phyloP scores from a whole-genome alignment of 2,797 vertebrate genomes.

The Alauda arvensis region DNA sequence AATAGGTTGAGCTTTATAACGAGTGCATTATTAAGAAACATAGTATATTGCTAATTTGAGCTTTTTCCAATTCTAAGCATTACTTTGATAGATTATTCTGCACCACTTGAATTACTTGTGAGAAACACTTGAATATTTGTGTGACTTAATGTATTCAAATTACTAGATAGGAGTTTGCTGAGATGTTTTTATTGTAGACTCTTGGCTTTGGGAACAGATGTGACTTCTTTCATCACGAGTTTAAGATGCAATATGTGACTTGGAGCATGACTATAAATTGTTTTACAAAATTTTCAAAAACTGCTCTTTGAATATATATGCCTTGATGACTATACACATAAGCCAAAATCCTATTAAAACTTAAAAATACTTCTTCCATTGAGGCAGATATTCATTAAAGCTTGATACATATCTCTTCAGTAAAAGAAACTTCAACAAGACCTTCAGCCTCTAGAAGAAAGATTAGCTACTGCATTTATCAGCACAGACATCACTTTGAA shows the following conservation, averaged over 20 bases:
- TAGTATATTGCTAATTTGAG: not conserved
- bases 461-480: slow-evolving; percentile 33
- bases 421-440: slow-evolving; percentile 31
- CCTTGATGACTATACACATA: not conserved
- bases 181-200: not conserved
- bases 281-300: not conserved
- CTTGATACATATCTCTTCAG: not conserved
- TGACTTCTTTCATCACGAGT: not conserved
- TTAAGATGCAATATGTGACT: not conserved
- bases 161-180: not conserved
- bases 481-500: slow-evolving; percentile 38
- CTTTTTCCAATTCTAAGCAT: not conserved
- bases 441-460: slow-evolving; percentile 28
- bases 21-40: not conserved
- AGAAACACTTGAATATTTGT: not conserved
- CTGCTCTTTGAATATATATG: not conserved
- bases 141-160: not conserved
- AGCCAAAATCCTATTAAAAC: not conserved
- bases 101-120: not conserved
- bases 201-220: not conserved
- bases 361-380: not conserved
- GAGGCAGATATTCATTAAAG: not conserved
- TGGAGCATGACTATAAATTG: not conserved
- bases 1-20: not conserved
- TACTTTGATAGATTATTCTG: not conserved